Evolutionary conservation across 1,140 invertebrate genomes (phyloP).

Genomic region (Sinonovacula constricta): DNA sequence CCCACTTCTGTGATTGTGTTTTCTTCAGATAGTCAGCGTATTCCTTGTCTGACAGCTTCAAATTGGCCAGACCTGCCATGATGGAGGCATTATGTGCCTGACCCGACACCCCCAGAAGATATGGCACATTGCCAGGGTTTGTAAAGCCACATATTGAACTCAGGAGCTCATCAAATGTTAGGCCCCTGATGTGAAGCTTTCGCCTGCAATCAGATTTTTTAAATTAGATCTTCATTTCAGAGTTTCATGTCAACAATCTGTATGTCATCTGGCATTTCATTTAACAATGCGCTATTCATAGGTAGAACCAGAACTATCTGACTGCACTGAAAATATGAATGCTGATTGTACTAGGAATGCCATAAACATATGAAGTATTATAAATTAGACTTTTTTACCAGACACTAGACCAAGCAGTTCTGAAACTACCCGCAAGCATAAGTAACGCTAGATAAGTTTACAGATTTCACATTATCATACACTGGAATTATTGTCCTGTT

Average conservation of each 20-base stretch:
- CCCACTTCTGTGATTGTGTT: constrained; percentile 94
- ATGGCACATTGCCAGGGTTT: constrained; percentile 92
- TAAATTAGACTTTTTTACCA: too few species aligned
- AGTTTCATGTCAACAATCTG: constrained; percentile 1
- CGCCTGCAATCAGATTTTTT: constrained; percentile 58
- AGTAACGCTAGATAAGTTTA: too few species aligned
- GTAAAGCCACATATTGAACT: constrained; percentile 91
- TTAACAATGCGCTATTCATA: constrained; percentile 3
- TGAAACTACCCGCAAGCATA: too few species aligned
- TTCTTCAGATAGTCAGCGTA: constrained; percentile 90
- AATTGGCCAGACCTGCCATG: constrained; percentile 79
- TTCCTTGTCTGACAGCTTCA: constrained; percentile 87
- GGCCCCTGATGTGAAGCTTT: constrained; percentile 78
- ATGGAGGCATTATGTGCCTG: constrained; percentile 79
- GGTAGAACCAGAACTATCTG: too few species aligned
- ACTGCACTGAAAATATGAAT: too few species aligned
- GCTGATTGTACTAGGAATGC: too few species aligned
- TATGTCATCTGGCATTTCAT: neutral
- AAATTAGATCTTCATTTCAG: constrained; percentile 23
- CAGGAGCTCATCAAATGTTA: constrained; percentile 89
- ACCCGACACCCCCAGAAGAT: constrained; percentile 86
- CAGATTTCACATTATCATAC: too few species aligned
- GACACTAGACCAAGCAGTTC: too few species aligned
- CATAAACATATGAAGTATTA: too few species aligned
- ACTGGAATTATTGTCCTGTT: too few species aligned